These are phyloP conservation scores for Dexiosoma caninum DNA, from an alignment of 2,888 invertebrate species.

Conservation along the genomic window DNA sequence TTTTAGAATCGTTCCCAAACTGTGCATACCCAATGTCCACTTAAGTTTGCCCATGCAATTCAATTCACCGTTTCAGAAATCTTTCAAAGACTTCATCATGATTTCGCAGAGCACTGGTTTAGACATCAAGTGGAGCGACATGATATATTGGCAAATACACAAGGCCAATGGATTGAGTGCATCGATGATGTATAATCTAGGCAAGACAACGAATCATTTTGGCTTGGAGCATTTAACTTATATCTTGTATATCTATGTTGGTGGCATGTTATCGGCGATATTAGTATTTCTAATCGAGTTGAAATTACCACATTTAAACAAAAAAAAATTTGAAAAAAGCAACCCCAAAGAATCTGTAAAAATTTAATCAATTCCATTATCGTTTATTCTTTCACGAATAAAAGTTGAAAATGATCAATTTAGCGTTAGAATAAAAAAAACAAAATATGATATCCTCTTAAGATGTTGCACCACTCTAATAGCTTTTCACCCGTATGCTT, in stretches of 20 bases:
- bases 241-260: constrained; percentile 41
- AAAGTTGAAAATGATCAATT: too few relatives aligned
- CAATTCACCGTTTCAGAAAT: constrained; percentile 69
- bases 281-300: constrained; percentile 25
- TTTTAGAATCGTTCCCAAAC: constrained; percentile 59
- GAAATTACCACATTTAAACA: not conserved
- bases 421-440: too few relatives aligned
- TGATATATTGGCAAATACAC: constrained; percentile 62
- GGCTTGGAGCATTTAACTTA: constrained; percentile 58
- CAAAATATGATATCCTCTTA: too few relatives aligned
- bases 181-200: constrained; percentile 20
- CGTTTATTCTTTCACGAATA: too few relatives aligned
- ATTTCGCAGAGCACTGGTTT: constrained; percentile 48
- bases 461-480: too few relatives aligned
- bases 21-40: constrained; percentile 67
- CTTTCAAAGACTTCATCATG: constrained; percentile 61
- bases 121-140: constrained; percentile 57
- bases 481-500: too few relatives aligned
- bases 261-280: constrained; percentile 24
- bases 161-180: constrained; percentile 23
- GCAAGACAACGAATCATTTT: constrained; percentile 43
- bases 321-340: not conserved
- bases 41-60: constrained; percentile 71
- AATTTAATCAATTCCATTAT: too few relatives aligned
- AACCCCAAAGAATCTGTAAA: not conserved